A percentile compares a stretch with the other conserved stretches of the same genome.
Evolutionary conservation across 1,140 invertebrate genomes (phyloP).

Genomic region (Venustaconcha ellipsiformis): DNA sequence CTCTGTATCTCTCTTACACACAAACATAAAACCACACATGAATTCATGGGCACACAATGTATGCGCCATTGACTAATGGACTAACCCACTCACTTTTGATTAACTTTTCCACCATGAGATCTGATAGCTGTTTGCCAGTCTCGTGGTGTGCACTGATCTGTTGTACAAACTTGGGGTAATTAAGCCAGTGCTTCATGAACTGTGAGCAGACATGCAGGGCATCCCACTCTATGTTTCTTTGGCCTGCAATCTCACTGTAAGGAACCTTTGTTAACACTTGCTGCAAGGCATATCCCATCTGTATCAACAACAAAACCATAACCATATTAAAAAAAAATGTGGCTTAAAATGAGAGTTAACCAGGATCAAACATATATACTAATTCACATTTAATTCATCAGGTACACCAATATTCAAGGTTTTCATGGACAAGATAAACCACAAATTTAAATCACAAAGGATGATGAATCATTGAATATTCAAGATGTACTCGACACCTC

Average conservation of each 20-base stretch:
- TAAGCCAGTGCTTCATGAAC: constrained; percentile 86
- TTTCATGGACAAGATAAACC: too few relatives aligned
- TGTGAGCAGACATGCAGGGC: constrained; percentile 82
- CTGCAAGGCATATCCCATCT: constrained; percentile 87
- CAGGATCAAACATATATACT: too few relatives aligned
- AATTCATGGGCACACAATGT: too few relatives aligned
- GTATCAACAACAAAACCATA: constrained; percentile 16
- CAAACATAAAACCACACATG: too few relatives aligned
- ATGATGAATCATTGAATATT: too few relatives aligned
- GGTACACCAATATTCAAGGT: too few relatives aligned
- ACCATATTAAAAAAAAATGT: neutral
- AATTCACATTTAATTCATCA: too few relatives aligned
- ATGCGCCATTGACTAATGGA: neutral
- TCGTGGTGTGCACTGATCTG: constrained; percentile 81
- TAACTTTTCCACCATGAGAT: constrained; percentile 76
- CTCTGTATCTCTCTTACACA: too few relatives aligned
- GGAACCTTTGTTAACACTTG: constrained; percentile 83
- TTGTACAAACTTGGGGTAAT: constrained; percentile 77
- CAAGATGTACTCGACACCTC: too few relatives aligned
- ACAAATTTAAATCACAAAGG: too few relatives aligned
- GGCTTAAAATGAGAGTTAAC: too few relatives aligned
- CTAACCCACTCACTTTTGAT: constrained; percentile 66
- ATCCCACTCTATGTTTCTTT: constrained; percentile 93
- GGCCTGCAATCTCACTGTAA: constrained; percentile 85
- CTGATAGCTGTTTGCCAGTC: constrained; percentile 79